phyloP scores from a whole-genome alignment of 1,140 invertebrate species.

The Drosophila tristis region DNA sequence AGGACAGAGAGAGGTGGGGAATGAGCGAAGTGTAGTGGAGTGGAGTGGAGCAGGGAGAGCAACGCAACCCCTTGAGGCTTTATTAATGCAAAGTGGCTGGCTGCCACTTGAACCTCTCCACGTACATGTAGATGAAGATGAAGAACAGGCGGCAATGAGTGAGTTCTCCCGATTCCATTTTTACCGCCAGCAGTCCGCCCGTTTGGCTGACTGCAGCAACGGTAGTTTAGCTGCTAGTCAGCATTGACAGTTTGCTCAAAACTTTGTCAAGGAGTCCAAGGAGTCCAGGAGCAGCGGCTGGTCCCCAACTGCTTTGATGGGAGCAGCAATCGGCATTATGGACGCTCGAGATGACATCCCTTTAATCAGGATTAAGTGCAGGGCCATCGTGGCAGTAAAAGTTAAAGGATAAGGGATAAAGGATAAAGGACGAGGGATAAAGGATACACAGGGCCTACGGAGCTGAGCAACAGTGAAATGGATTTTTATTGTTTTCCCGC shows the following conservation, averaged over 20 bases:
- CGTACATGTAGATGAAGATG: too few relatives aligned
- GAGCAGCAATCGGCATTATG: conserved; percentile 18
- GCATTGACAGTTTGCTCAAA: conserved; percentile 32
- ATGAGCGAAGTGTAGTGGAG: background rate
- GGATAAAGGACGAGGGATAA: conserved; percentile 13
- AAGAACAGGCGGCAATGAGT: too few relatives aligned
- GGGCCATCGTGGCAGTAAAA: conserved; percentile 9
- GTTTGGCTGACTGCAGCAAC: too few relatives aligned
- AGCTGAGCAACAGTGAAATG: conserved; percentile 51
- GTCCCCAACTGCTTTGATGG: conserved; percentile 22
- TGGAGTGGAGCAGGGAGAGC: too few relatives aligned
- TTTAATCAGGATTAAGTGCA: conserved; percentile 71
- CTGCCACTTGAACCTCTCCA: too few relatives aligned
- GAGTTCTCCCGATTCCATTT: too few relatives aligned
- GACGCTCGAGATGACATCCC: conserved; percentile 26
- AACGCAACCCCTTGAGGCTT: too few relatives aligned
- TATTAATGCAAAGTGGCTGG: background rate
- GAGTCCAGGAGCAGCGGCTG: conserved; percentile 34
- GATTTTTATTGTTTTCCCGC: conserved; percentile 73
- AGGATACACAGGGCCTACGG: conserved; percentile 20
- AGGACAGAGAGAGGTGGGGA: background rate
- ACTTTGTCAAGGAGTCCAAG: conserved; percentile 62
- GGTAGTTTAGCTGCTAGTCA: too few relatives aligned
- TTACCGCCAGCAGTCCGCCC: too few relatives aligned
- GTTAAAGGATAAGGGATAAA: conserved; percentile 45